Conservation (phyloP, 2,797 vertebrate species). For the Amniataba percoides region DNA sequence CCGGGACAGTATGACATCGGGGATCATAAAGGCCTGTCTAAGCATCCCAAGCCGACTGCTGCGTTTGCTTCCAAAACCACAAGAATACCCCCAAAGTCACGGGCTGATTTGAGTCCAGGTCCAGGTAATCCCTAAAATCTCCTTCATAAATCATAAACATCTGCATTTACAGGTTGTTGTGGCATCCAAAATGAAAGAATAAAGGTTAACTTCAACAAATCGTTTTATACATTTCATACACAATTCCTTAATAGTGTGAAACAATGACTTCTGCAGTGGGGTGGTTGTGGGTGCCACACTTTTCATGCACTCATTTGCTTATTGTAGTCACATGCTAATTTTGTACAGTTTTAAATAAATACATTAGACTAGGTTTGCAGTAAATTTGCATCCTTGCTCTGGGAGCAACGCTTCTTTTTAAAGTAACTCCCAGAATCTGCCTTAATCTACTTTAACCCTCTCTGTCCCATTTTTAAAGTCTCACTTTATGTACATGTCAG, state of each 20-base stretch:
- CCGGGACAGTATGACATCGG: slow-evolving; percentile 84
- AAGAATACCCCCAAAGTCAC: slow-evolving; percentile 33
- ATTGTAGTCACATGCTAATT: slow-evolving; percentile 1
- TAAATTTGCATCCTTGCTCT: neutral
- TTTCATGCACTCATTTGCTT: neutral
- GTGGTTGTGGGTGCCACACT: neutral
- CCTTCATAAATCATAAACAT: neutral
- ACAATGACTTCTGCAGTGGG: neutral
- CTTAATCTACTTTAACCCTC: neutral
- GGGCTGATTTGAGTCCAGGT: slow-evolving; percentile 70
- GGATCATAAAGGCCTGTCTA: slow-evolving; percentile 51
- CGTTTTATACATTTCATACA: neutral
- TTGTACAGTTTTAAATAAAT: slow-evolving; percentile 11
- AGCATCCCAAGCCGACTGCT: slow-evolving; percentile 79
- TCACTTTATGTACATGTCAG: neutral
- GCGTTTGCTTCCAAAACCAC: slow-evolving; percentile 85
- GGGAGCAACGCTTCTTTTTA: slow-evolving; percentile 7
- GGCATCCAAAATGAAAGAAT: neutral
- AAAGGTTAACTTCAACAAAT: neutral
- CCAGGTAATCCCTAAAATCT: slow-evolving; percentile 80
- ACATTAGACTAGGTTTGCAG: neutral
- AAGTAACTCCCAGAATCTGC: slow-evolving; percentile 13
- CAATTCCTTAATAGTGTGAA: neutral
- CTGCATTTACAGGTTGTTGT: neutral
- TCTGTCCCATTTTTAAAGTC: neutral